Evolutionary conservation across 2,113 vertebrate genomes (phyloP).

Genomic region (Siphamia tubifer): DNA sequence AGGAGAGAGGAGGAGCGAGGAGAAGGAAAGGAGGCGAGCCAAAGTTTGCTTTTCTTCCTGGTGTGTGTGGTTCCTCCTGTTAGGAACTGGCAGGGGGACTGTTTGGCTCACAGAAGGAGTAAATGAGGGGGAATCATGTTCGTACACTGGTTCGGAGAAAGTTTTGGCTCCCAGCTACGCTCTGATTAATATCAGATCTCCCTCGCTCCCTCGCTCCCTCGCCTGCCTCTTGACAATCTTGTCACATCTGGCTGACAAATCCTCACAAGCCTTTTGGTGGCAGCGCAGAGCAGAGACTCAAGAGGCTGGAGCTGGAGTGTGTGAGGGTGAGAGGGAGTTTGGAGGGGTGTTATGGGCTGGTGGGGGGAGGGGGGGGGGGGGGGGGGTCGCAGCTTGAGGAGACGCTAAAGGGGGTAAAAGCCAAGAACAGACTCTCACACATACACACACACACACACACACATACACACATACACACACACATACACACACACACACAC

Average conservation of each 20-base stretch:
- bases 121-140: slow-evolving; percentile 91
- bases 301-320: slow-evolving; percentile 1
- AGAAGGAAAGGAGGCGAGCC: not conserved
- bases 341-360: slow-evolving; percentile 1
- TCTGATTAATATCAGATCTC: slow-evolving; percentile 91
- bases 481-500: no score
- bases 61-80: slow-evolving; percentile 30
- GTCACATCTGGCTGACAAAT: slow-evolving; percentile 95
- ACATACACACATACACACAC: no score
- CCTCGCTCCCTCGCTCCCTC: slow-evolving; percentile 82
- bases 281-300: slow-evolving; percentile 64
- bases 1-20: no score
- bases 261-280: slow-evolving; percentile 85
- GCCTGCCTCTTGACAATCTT: slow-evolving; percentile 86
- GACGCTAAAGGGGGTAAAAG: slow-evolving; percentile 76
- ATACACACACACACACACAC: slow-evolving; percentile 21
- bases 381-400: slow-evolving; percentile 77
- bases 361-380: slow-evolving; percentile 15
- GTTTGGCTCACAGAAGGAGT: slow-evolving; percentile 82
- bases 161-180: slow-evolving; percentile 89
- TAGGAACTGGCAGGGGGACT: slow-evolving; percentile 62
- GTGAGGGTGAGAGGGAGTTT: not conserved
- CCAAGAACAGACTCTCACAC: slow-evolving; percentile 67
- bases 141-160: slow-evolving; percentile 87
- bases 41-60: slow-evolving; percentile 50